Base-by-base conservation (phyloP, 2,113 vertebrate species). In the Numenius arquata region DNA sequence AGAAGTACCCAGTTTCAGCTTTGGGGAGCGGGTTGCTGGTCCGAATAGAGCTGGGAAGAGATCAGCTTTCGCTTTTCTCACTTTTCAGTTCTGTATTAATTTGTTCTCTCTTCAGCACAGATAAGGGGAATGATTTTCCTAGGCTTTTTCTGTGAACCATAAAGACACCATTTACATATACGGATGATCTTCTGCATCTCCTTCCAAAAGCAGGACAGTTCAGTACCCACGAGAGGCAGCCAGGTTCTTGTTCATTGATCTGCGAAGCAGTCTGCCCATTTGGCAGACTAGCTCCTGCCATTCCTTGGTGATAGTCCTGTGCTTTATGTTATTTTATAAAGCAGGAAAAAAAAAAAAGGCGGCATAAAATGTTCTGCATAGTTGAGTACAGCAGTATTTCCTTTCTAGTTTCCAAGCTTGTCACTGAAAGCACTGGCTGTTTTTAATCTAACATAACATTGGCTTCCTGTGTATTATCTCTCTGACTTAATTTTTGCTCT, bases 391-490 rank as follows among this genome's bases (percentile, higher is more conserved):
- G 84, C 66, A 70, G 22, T 78, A 62, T 95, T 96, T 96, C 74
- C 77, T 92, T 91, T 76, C 74, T 71, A 29, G 41, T 91, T 96
- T 88, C 86, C 89, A 91, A 70, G 79, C 82, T 73, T 79, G 80
- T 85, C 71, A 55, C 89, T 78, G 77, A 91, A 95, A 90, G 66
- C 62, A 87, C 68, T 87, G 90, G 23, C 81, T 94, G 89, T 12
- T 95, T 97, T 85, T 95, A 96, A 79, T 91, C 80, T 85, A 88
- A 84, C 58, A 71, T 79, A 92, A 85, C 91, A 89, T 40, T 85
- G 86, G 78, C 74, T 96, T 97, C 94, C 96, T 96, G 94, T 91
- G 77, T 89, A 63, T 96, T 93, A 58, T 94, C 91, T 95, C 71
- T 79, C 50, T 91, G 79, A 92, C 66, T 83, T 85, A 61, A 72